A percentile compares a stretch with the other conserved stretches of the same genome.
Evolutionary conservation across 1,140 invertebrate species (phyloP).

Genomic region (Drosophila sechellia): DNA sequence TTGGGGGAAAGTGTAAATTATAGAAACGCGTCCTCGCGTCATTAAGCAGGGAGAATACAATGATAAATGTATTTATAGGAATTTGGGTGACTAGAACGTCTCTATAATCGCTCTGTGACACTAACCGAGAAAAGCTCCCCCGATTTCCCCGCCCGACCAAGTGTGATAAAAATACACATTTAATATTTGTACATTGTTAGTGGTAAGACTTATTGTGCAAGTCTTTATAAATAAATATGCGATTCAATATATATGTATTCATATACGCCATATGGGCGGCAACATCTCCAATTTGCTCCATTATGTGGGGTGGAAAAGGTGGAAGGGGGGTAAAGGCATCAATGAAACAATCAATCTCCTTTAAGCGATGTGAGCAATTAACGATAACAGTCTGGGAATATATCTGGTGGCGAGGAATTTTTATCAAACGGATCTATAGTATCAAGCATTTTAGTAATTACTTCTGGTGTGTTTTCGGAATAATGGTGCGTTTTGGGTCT

Average conservation of each 20-base stretch:
- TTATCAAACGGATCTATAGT: no score
- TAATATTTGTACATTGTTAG: conserved; percentile 83
- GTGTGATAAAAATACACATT: conserved; percentile 83
- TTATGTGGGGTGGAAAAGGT: background rate
- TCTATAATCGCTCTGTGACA: conserved; percentile 79
- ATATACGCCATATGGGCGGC: conserved; percentile 43
- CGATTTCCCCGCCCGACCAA: conserved; percentile 21
- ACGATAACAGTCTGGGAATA: conserved; percentile 47
- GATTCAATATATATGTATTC: conserved; percentile 29
- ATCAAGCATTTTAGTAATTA: no score
- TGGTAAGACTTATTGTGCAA: conserved; percentile 81
- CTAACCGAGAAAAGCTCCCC: conserved; percentile 71
- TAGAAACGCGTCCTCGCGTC: conserved; percentile 75
- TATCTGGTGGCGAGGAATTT: conserved; percentile 7
- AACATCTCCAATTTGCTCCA: conserved; percentile 43
- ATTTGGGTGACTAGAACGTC: conserved; percentile 79
- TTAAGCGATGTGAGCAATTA: conserved; percentile 60
- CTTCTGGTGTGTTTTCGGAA: no score
- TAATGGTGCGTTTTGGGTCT: no score
- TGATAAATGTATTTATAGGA: conserved; percentile 82
- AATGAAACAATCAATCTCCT: conserved; percentile 63
- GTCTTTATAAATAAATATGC: conserved; percentile 3
- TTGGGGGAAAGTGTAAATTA: conserved; percentile 79
- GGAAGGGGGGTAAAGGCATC: conserved; percentile 21
- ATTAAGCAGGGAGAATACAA: conserved; percentile 81